Base-by-base conservation (phyloP, 2,888 invertebrate genomes). In the Melanostoma scalare region DNA sequence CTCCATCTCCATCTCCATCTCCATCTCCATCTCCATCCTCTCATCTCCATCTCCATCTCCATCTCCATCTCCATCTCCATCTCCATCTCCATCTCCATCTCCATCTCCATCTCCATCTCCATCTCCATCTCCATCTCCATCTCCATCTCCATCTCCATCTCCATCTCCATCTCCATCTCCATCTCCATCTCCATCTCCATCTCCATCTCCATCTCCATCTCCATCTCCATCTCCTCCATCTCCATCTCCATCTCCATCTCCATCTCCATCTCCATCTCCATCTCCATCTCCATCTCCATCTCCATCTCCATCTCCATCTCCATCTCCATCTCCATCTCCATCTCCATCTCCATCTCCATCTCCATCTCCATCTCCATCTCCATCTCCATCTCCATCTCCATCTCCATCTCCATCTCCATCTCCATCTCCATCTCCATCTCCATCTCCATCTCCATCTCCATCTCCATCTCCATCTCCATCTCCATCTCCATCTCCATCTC, bases 31-130 rank as follows among this genome's bases (percentile, higher is more conserved):
- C 36, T 38, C 56, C 20, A 38, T 38, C 36, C 36, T 56, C 56
- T n/a, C 20, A 38, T 38, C 36, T 56, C 56, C 20, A 31, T 38
- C 36, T 56, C 36, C 20, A 38, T 38, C 36, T 56, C 38, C 20
- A 38, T 38, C 36, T 56, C 36, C 20, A 38, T 38, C 36, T 56
- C 56, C 20, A 10, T 38, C 36, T 56, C 56, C 20, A 38, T 38
- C 36, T 56, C 56, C 20, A 38, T 38, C 36, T 56, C 56, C 20
- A 38, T 38, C 36, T 56, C 56, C 20, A 38, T 38, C 36, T 56
- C 56, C 20, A 38, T 38, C 36, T 56, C 56, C 20, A 38, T 38
- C 36, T 56, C 56, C 20, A 38, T 38, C 36, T 56, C 56, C 20
- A 38, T 38, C 36, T 56, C 56, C 20, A 38, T 38, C 36, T 56